These are phyloP conservation scores for Cottus gobio DNA, from an alignment of 2,113 vertebrate species.

Conservation along the genomic window DNA sequence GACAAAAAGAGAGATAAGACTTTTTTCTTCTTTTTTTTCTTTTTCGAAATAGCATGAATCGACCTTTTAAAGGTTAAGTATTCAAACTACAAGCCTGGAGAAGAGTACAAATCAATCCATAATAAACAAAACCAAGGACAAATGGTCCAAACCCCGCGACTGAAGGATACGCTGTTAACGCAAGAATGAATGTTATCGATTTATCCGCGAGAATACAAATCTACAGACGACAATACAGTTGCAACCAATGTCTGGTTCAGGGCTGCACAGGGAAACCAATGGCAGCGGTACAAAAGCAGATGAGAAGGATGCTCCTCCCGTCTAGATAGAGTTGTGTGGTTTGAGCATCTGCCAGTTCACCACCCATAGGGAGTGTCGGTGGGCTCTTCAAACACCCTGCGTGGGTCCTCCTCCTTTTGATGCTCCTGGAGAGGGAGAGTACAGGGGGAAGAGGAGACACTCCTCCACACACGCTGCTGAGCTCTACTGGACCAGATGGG, in stretches of 20 bases:
- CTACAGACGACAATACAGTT: conserved; percentile 23
- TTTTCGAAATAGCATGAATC: neutral
- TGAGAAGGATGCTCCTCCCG: conserved; percentile 75
- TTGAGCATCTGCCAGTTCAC: conserved; percentile 83
- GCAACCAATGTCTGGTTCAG: conserved; percentile 40
- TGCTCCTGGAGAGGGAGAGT: conserved; percentile 80
- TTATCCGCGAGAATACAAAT: neutral
- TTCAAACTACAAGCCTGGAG: conserved; percentile 3
- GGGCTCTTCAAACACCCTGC: conserved; percentile 83
- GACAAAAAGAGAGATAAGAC: neutral
- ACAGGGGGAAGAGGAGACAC: conserved; percentile 73
- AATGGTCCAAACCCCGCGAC: neutral
- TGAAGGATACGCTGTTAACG: neutral
- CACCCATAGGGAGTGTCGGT: conserved; percentile 80
- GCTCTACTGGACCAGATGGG: conserved; percentile 62
- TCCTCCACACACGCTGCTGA: conserved; percentile 76
- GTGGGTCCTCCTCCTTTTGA: conserved; percentile 82
- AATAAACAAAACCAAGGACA: conserved; percentile 6
- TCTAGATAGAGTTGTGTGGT: conserved; percentile 76
- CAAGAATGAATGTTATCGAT: neutral
- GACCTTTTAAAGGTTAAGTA: neutral
- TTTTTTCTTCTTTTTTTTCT: neutral
- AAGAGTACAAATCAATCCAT: neutral
- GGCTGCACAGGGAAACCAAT: conserved; percentile 57
- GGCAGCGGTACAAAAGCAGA: conserved; percentile 72